These are phyloP conservation scores for Eufriesea mexicana DNA, from an alignment of 1,140 invertebrate species.

Conservation along the genomic window DNA sequence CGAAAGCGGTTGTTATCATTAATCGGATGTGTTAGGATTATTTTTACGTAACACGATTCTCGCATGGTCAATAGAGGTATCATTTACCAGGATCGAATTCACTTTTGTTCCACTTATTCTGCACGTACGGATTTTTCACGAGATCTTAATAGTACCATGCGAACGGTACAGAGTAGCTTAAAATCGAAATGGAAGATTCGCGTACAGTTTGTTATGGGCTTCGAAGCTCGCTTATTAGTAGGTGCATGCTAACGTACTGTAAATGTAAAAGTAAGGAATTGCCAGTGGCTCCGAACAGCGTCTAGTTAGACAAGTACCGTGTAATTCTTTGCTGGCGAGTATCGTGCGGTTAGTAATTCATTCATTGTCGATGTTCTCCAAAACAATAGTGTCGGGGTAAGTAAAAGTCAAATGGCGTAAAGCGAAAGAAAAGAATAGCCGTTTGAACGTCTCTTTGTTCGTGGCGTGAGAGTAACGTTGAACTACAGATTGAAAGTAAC, in stretches of 20 bases:
- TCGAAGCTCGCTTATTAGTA: conserved; percentile 54
- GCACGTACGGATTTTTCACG: not conserved
- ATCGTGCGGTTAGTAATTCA: conserved; percentile 21
- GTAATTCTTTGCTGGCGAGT: conserved; percentile 18
- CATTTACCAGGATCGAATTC: not conserved
- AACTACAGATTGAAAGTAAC: not conserved
- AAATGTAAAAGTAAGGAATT: conserved; percentile 56
- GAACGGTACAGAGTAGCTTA: too few species aligned
- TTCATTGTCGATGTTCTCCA: not conserved
- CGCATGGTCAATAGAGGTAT: too few species aligned
- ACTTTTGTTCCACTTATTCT: not conserved
- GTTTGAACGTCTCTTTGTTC: not conserved
- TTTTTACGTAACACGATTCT: too few species aligned
- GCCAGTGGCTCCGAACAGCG: conserved; percentile 28
- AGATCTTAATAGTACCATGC: not conserved
- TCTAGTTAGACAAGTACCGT: conserved; percentile 15
- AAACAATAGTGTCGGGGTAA: not conserved
- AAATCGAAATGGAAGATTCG: conserved; percentile 30
- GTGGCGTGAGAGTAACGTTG: not conserved
- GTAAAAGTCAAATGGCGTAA: not conserved
- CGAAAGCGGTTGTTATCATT: too few species aligned
- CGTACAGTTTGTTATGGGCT: conserved; percentile 21
- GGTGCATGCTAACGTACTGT: conserved; percentile 47
- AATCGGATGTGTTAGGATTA: too few species aligned
- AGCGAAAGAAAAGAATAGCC: not conserved